A percentile compares a stretch with the other conserved stretches of the same genome.
Conservation (phyloP, 2,797 vertebrate species). For the Semotilus atromaculatus region DNA sequence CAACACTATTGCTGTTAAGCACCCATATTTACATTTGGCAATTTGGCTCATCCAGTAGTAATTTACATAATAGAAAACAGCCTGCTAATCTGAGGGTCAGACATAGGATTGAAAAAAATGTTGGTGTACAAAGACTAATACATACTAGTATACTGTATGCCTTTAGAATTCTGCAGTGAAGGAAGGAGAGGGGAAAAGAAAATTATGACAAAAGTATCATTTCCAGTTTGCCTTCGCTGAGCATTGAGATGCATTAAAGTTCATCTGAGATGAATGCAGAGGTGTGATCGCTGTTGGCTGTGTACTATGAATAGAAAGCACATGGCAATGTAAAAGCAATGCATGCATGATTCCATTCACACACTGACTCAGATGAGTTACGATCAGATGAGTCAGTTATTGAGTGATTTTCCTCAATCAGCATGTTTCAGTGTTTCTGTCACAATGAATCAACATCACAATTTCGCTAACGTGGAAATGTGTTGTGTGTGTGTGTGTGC, state of each 20-base stretch:
- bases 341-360: conserved; percentile 17
- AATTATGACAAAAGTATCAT: conserved; percentile 5
- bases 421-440: conserved; percentile 12
- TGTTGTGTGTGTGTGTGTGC: conserved; percentile 26
- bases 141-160: not conserved
- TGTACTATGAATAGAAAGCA: conserved; percentile 17
- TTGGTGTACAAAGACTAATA: not conserved
- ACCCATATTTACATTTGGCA: not conserved
- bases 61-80: not conserved
- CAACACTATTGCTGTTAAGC: not conserved
- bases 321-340: conserved; percentile 25
- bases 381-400: conserved; percentile 27
- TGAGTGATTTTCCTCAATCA: conserved; percentile 31
- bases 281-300: not conserved
- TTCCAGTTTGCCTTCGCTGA: not conserved
- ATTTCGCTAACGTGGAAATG: not conserved
- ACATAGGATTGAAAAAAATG: not conserved
- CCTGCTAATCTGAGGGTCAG: not conserved
- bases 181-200: not conserved
- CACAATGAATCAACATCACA: conserved; percentile 11
- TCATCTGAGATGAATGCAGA: conserved; percentile 22
- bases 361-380: conserved; percentile 20
- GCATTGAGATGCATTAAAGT: conserved; percentile 16
- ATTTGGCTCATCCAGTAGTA: not conserved
- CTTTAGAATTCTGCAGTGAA: not conserved